Conservation (phyloP, 1,140 invertebrate genomes). For the Platyura marginata region DNA sequence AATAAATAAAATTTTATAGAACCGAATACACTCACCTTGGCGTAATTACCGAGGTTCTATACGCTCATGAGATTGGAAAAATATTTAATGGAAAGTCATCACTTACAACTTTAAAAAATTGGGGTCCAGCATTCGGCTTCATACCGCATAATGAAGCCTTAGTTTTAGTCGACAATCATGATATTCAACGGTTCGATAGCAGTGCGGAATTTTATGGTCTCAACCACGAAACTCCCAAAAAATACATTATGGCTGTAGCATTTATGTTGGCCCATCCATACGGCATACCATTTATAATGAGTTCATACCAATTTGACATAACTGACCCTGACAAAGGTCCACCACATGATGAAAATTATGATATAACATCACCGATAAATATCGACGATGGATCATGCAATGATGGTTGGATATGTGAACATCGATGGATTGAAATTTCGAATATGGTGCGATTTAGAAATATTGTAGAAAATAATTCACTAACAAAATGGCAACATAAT, state of each 20-base stretch:
- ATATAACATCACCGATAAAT: conserved; percentile 42
- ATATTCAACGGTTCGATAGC: conserved; percentile 38
- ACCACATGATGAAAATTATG: conserved; percentile 44
- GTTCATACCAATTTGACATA: conserved; percentile 46
- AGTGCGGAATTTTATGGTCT: conserved; percentile 32
- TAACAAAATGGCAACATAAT: conserved; percentile 55
- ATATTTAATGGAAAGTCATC: background rate
- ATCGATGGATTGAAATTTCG: conserved; percentile 65
- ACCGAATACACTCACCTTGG: conserved; percentile 15
- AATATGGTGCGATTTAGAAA: conserved; percentile 66
- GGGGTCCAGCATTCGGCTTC: conserved; percentile 34
- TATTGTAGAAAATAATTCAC: conserved; percentile 28
- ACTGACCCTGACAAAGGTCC: conserved; percentile 27
- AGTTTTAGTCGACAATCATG: conserved; percentile 45
- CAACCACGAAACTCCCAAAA: conserved; percentile 34
- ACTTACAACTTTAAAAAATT: background rate
- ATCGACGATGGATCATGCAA: conserved; percentile 44
- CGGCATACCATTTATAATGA: conserved; percentile 57
- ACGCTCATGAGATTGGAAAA: conserved; percentile 8
- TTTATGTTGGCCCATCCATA: conserved; percentile 77
- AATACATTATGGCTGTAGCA: conserved; percentile 52
- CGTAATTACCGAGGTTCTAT: conserved; percentile 53
- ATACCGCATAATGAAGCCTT: conserved; percentile 30
- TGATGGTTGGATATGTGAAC: conserved; percentile 78
- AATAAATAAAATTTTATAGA: background rate